phyloP scores from a whole-genome alignment of 2,113 vertebrate genomes.

The Varanus komodoensis region DNA sequence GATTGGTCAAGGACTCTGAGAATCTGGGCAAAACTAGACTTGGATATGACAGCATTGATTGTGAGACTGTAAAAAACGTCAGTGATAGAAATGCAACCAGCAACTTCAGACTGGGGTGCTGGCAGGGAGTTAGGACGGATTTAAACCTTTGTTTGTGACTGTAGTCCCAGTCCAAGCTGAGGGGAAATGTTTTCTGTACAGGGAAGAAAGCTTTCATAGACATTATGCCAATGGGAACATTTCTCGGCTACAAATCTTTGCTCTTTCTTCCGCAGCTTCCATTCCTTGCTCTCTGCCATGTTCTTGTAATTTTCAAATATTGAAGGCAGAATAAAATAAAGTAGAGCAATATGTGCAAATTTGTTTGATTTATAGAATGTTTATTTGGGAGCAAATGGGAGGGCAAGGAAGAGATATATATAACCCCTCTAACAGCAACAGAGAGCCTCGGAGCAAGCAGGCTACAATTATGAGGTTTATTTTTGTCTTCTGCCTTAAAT shows the following conservation, averaged over 20 bases:
- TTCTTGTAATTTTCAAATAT: neutral
- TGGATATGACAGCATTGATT: neutral
- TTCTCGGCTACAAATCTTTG: neutral
- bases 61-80: neutral
- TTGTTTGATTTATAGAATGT: neutral
- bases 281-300: neutral
- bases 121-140: neutral
- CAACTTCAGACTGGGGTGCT: neutral
- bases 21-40: neutral
- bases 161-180: neutral
- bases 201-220: neutral
- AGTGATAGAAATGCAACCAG: neutral
- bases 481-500: conserved; percentile 36
- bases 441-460: neutral
- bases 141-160: neutral
- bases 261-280: neutral
- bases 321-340: neutral
- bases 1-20: neutral
- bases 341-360: neutral
- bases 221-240: neutral
- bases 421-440: neutral
- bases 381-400: neutral
- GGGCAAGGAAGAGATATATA: neutral
- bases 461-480: neutral
- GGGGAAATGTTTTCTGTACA: neutral